Percentiles rank a stretch among this genome's conserved stretches.
phyloP scores from a whole-genome alignment of 2,797 vertebrate genomes.

The Synanceia verrucosa region DNA sequence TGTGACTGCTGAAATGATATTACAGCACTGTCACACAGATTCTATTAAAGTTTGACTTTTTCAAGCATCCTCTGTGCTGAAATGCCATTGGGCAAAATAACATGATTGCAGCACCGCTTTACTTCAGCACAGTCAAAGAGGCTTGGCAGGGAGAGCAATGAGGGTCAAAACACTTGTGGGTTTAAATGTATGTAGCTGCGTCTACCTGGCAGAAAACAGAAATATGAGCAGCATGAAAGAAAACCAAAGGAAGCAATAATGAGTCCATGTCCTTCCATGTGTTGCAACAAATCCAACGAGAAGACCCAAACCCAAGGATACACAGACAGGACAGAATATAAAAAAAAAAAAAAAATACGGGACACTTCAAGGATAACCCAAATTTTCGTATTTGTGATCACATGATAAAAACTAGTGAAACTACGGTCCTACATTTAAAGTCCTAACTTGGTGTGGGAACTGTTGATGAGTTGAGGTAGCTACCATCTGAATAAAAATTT shows the following conservation, averaged over 20 bases:
- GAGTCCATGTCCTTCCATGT: too few species aligned
- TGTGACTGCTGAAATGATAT: neutral
- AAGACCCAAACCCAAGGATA: neutral
- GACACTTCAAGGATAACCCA: neutral
- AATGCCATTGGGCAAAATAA: conserved; percentile 5
- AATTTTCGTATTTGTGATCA: neutral
- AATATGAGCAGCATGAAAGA: neutral
- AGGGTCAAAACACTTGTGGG: neutral
- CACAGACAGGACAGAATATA: too few species aligned
- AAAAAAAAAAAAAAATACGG: too few species aligned
- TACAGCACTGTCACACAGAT: neutral
- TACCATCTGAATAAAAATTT: too few species aligned
- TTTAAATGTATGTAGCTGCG: neutral
- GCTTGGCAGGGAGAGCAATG: conserved; percentile 2
- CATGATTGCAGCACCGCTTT: neutral
- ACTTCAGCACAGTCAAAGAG: neutral
- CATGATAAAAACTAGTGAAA: neutral
- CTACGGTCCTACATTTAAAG: neutral
- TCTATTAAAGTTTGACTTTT: conserved; percentile 9
- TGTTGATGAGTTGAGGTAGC: neutral
- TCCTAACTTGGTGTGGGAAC: neutral
- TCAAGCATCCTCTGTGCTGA: neutral
- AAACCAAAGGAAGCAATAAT: neutral
- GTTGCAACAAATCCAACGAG: neutral
- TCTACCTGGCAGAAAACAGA: neutral